phyloP scores from a whole-genome alignment of 1,140 invertebrate genomes.

The Bombus pascuorum region DNA sequence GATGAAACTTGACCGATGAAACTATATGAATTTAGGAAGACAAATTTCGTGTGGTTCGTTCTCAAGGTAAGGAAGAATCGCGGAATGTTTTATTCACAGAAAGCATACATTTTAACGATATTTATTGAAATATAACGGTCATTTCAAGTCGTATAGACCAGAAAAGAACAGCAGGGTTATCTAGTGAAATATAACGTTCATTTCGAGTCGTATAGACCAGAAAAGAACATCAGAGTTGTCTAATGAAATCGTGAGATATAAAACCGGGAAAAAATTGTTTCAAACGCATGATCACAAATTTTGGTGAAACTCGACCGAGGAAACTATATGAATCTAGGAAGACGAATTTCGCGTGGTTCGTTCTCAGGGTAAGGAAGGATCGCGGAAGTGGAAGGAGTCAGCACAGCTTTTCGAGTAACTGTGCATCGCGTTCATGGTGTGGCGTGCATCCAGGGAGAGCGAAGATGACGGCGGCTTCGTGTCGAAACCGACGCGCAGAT shows the following conservation, averaged over 20 bases:
- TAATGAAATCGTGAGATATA: background rate
- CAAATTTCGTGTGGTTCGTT: no score
- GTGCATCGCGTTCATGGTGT: slow-evolving; percentile 34
- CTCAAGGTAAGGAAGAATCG: no score
- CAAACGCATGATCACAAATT: background rate
- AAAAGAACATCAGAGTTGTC: no score
- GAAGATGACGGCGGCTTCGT: slow-evolving; percentile 32
- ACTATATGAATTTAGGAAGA: no score
- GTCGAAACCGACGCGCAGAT: slow-evolving; percentile 48
- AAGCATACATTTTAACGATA: no score
- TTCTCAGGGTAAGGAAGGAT: background rate
- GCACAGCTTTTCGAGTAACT: slow-evolving; percentile 27
- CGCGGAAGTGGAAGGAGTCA: slow-evolving; percentile 27
- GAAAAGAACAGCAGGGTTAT: no score
- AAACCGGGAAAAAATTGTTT: rapidly evolving
- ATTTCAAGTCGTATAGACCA: no score
- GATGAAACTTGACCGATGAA: background rate
- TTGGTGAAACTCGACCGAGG: background rate
- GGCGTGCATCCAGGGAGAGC: slow-evolving; percentile 4
- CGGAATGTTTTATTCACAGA: slow-evolving; percentile 1
- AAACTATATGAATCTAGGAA: background rate
- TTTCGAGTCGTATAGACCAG: no score
- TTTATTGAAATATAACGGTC: no score
- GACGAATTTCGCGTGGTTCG: background rate
- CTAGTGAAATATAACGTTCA: background rate